Evolutionary conservation across 1,140 invertebrate species (phyloP).

Genomic region (Anastrepha ludens): DNA sequence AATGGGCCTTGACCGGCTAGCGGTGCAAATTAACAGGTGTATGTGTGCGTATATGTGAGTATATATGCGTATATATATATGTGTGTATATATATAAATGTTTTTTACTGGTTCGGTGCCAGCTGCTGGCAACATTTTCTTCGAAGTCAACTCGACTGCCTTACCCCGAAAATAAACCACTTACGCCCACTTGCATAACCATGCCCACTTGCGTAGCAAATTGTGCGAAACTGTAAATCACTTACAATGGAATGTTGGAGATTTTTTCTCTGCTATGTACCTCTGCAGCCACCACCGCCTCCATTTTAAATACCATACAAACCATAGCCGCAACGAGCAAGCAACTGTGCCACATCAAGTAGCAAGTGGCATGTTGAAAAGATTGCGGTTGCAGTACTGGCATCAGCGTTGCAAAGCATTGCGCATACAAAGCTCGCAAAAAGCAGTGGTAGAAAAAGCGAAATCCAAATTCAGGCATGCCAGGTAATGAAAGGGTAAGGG

Average conservation of each 20-base stretch:
- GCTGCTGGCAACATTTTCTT: conserved; percentile 15
- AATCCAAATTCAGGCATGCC: background rate
- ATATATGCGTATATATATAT: no score
- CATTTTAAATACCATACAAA: background rate
- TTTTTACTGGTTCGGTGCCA: background rate
- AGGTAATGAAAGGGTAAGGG: background rate
- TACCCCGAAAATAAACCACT: conserved; percentile 4
- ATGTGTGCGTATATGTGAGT: no score
- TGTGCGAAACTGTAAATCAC: conserved; percentile 42
- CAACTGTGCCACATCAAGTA: conserved; percentile 34
- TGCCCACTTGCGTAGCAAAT: conserved; percentile 34
- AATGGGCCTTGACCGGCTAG: conserved; percentile 18
- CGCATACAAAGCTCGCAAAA: background rate
- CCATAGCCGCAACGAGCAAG: conserved; percentile 17
- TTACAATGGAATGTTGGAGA: conserved; percentile 16
- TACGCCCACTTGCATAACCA: conserved; percentile 24
- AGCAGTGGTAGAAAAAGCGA: background rate
- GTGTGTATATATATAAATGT: no score
- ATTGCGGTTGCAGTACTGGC: conserved; percentile 20
- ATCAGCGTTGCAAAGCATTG: background rate
- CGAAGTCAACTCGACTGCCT: background rate
- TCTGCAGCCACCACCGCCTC: background rate
- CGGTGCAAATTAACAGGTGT: background rate
- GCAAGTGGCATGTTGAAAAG: conserved; percentile 39
- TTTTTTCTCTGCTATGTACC: background rate